Evolutionary conservation across 2,113 vertebrate genomes (phyloP).

Genomic region (Sula dactylatra): DNA sequence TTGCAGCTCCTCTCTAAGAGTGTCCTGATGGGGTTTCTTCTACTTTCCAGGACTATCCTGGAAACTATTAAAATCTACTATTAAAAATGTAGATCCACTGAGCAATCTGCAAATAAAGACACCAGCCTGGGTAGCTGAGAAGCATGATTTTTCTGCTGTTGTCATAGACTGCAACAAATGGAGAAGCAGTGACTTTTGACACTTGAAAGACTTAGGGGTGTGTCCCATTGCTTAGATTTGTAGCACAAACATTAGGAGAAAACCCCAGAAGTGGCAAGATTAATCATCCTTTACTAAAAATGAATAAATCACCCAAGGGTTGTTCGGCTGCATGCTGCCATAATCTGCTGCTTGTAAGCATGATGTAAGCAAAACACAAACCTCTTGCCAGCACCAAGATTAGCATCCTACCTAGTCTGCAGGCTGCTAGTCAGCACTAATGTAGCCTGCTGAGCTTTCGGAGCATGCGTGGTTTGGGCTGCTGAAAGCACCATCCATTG

Average conservation of each 20-base stretch:
- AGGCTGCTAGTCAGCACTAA: background rate
- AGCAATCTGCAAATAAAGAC: background rate
- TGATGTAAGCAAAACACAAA: background rate
- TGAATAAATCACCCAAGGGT: background rate
- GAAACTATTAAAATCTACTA: no score
- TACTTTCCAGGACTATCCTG: background rate
- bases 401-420: background rate
- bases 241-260: background rate
- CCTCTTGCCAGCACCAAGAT: background rate
- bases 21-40: background rate
- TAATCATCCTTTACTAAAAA: background rate
- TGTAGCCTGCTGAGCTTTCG: background rate
- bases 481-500: background rate
- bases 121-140: background rate
- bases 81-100: background rate
- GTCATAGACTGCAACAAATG: background rate
- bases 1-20: background rate
- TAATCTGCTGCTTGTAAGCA: background rate
- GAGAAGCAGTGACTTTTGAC: background rate
- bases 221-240: background rate
- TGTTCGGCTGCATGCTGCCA: background rate
- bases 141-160: background rate
- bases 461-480: background rate
- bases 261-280: background rate
- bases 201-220: background rate